These are phyloP conservation scores for Epinephelus coioides DNA, from an alignment of 2,797 vertebrate genomes.

Conservation along the genomic window DNA sequence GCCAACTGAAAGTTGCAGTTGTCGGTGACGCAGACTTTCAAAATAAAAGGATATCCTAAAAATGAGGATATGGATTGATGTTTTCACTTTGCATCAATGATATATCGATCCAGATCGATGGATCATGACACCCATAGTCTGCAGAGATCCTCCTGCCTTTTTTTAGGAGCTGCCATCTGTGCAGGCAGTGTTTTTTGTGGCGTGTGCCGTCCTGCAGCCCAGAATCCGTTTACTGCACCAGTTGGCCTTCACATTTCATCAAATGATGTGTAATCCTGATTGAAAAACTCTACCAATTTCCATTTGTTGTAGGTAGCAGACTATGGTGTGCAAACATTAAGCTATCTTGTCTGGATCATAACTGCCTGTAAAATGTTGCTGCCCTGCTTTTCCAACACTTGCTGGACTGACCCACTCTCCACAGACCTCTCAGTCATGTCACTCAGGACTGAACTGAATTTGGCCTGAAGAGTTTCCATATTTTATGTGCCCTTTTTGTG, in stretches of 20 bases:
- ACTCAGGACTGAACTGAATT: neutral
- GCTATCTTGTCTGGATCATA: conserved; percentile 5
- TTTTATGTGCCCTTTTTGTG: conserved; percentile 13
- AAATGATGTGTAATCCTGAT: conserved; percentile 32
- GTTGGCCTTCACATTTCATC: conserved; percentile 27
- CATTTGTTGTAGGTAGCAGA: neutral
- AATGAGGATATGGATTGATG: too few relatives aligned
- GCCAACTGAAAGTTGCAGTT: too few relatives aligned
- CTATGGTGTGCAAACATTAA: neutral
- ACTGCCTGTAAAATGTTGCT: neutral
- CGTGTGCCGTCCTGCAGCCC: neutral
- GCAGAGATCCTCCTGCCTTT: conserved; percentile 13
- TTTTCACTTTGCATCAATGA: too few relatives aligned
- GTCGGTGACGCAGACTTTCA: too few relatives aligned
- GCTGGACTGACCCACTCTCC: neutral
- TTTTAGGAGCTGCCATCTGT: conserved; percentile 14
- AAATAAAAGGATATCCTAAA: too few relatives aligned
- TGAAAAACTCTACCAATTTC: conserved; percentile 9
- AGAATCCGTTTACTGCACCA: conserved; percentile 18
- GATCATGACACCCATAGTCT: neutral
- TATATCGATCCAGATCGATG: too few relatives aligned
- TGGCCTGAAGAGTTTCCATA: neutral
- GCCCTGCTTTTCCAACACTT: neutral
- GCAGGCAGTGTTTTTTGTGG: conserved; percentile 24
- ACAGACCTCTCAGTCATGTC: conserved; percentile 25